phyloP scores from a whole-genome alignment of 92 coral and sea anemone species.

The Epizoanthus rinbou region DNA sequence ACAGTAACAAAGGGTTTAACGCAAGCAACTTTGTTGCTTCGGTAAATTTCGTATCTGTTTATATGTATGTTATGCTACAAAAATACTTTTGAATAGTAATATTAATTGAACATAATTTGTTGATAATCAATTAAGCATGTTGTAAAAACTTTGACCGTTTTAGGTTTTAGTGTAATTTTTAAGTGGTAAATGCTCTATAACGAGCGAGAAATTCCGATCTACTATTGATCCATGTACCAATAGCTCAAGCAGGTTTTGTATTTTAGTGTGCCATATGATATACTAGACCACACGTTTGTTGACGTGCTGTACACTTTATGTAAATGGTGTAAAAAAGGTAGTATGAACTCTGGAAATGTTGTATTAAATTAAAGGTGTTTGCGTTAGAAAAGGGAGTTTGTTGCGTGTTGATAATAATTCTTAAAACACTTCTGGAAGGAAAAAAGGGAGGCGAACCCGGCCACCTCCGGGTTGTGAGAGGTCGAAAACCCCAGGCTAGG shows the following conservation, averaged over 20 bases:
- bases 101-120: conserved; percentile 51
- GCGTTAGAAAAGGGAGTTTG: conserved; percentile 9
- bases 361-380: conserved; percentile 87
- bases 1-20: neutral
- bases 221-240: conserved; percentile 43
- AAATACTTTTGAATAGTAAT: conserved; percentile 42
- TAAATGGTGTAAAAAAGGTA: conserved; percentile 78
- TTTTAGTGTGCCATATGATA: conserved; percentile 56
- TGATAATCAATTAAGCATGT: conserved; percentile 41
- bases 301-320: conserved; percentile 74
- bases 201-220: conserved; percentile 37
- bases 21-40: conserved; percentile 5
- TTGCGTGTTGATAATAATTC: no score
- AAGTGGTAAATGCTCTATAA: conserved; percentile 45
- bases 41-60: conserved; percentile 31
- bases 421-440: no score
- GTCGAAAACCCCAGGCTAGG: no score
- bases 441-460: no score
- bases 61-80: conserved; percentile 29
- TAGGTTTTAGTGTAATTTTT: conserved; percentile 71
- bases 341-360: conserved; percentile 76
- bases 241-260: conserved; percentile 47
- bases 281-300: conserved; percentile 55
- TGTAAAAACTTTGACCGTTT: conserved; percentile 55
- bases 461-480: no score